Conservation (phyloP, 2,113 vertebrate species). For the Oncorhynchus kisutch region DNA sequence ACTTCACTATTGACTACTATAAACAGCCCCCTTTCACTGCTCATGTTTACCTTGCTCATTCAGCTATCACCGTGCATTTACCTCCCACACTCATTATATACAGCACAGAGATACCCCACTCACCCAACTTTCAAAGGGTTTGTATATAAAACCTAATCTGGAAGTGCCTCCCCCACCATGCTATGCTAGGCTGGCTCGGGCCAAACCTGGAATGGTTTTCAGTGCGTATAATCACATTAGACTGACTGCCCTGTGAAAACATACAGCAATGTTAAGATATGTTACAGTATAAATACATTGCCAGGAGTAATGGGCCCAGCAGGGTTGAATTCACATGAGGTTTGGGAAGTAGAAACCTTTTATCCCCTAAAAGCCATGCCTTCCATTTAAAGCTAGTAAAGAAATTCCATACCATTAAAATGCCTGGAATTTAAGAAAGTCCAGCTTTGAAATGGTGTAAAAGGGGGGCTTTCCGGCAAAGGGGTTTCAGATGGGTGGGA, state of each 20-base stretch:
- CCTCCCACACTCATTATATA: neutral
- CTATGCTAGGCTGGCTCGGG: neutral
- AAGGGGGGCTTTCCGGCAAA: neutral
- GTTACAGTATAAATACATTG: slow-evolving; percentile 3
- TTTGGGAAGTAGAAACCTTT: neutral
- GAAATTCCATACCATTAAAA: slow-evolving; percentile 9
- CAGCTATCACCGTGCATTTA: neutral
- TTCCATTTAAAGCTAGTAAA: slow-evolving; percentile 4
- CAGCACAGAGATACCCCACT: neutral
- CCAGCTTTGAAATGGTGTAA: neutral
- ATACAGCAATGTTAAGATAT: slow-evolving; percentile 6
- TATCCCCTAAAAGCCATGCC: slow-evolving; percentile 1
- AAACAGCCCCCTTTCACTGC: too few relatives aligned
- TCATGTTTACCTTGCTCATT: neutral
- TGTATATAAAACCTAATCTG: neutral
- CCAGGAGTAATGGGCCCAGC: neutral
- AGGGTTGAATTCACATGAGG: neutral
- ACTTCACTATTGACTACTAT: neutral
- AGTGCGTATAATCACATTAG: neutral
- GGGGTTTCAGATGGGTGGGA: neutral
- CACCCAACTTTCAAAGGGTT: slow-evolving; percentile 1
- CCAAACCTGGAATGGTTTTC: neutral
- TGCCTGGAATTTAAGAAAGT: neutral
- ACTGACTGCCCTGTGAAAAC: neutral
- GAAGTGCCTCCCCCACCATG: neutral